phyloP scores from a whole-genome alignment of 2,113 vertebrate genomes.

The Albula glossodonta region DNA sequence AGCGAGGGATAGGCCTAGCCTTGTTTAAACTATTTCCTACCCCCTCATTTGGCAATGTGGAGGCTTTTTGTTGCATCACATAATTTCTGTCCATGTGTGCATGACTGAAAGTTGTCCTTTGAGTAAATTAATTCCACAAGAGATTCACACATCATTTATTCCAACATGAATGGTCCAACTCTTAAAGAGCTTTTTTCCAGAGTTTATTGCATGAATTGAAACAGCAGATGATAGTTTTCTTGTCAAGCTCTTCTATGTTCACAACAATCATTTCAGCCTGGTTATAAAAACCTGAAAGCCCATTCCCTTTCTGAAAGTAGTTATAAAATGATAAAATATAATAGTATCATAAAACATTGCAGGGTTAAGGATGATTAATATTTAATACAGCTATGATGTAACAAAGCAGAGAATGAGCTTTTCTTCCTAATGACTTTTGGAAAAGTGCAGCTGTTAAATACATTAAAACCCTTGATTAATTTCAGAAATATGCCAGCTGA shows the following conservation, averaged over 20 bases:
- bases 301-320: neutral
- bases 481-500: neutral
- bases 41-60: neutral
- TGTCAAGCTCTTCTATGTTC: neutral
- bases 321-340: neutral
- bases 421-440: neutral
- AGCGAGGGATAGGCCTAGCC: neutral
- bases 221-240: conserved; percentile 1
- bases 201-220: conserved; percentile 18
- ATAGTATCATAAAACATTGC: neutral
- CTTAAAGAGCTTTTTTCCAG: conserved; percentile 24
- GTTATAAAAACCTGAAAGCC: no score
- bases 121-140: conserved; percentile 12
- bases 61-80: neutral
- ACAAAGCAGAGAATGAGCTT: neutral
- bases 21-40: neutral
- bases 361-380: neutral
- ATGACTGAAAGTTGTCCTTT: conserved; percentile 9
- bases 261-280: neutral
- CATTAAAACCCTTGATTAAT: neutral
- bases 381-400: neutral
- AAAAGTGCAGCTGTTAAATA: neutral
- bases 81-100: neutral
- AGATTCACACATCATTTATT: conserved; percentile 41
- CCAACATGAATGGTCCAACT: neutral